phyloP scores from a whole-genome alignment of 2,113 vertebrate species.

The Ammodytes marinus region DNA sequence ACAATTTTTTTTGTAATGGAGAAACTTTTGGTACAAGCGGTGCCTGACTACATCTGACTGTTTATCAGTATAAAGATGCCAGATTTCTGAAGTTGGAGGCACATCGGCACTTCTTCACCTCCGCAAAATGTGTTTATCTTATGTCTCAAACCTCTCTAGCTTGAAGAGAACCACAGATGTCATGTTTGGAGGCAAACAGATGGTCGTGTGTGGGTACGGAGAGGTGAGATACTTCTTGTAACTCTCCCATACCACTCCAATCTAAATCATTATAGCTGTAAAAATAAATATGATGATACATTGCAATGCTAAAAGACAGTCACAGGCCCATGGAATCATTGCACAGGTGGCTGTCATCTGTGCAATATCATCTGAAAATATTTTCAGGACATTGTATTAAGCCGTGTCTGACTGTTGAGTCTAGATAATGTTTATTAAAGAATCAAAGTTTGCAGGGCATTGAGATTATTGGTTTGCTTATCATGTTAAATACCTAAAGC shows the following conservation, averaged over 20 bases:
- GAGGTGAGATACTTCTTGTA: conserved; percentile 86
- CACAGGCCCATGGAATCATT: background rate
- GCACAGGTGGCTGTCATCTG: background rate
- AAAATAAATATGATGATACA: background rate
- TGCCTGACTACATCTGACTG: background rate
- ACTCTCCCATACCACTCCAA: background rate
- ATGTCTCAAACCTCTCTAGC: conserved; percentile 75
- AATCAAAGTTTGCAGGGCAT: background rate
- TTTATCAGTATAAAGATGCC: background rate
- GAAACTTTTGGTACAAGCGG: background rate
- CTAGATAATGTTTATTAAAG: background rate
- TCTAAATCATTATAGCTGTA: background rate
- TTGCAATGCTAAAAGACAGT: background rate
- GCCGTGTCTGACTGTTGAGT: background rate
- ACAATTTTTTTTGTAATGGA: background rate
- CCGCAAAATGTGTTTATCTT: conserved; percentile 19
- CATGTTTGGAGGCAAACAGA: conserved; percentile 99
- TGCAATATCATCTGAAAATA: background rate
- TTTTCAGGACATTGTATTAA: background rate
- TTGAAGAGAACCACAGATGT: conserved; percentile 99
- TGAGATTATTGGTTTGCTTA: background rate
- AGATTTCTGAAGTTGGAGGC: conserved; percentile 4
- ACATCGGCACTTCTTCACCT: conserved; percentile 8
- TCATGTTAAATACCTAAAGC: background rate
- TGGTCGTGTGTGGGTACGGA: conserved; percentile 97